Base-by-base conservation (phyloP, 37 sponge, comb jelly and placozoan genomes). In the Eunapius fragilis region DNA sequence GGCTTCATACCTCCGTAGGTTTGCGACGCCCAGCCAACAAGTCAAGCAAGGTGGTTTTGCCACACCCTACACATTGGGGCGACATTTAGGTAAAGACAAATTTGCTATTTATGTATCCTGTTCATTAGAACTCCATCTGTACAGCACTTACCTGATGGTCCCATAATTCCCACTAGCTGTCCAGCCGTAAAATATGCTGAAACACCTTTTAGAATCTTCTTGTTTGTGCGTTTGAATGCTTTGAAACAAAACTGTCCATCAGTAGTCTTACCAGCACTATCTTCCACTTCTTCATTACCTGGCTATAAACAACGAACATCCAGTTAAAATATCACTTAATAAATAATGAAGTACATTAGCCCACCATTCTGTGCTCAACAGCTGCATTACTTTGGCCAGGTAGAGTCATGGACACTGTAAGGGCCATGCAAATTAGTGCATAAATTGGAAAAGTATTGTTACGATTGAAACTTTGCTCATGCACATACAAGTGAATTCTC, bases 181-280 rank as follows among this genome's bases (percentile, higher is more conserved):
- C 96, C 92, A 27, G 96, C 94, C 75, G 93, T 96, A 84, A 96
- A 96, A 50, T 91, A 93, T 0, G 80, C 74, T 0, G 94, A 91
- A 22, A 96, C 82, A 22, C 87, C 92, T 73, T 83, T 86, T 70
- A 96, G 68, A 73, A 96, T 96, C 69, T 87, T 49, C 84, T 84
- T 87, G 22, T 12, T 58, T 4, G 58, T 58, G 27, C 23, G 31
- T 34, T 73, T 73, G 33, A 31, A 73, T 34, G 74, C 12, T 17
- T 73, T 73, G 33, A 9, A 73, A 14, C 31, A 34, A 73, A 73
- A 34, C 74, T 73, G 23, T 11, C 14, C 22, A 58, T 58, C 58
- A n/a, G n/a, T n/a, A n/a, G n/a, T n/a, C n/a, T n/a, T n/a, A n/a
- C n/a, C n/a, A 58, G 58, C 22, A 17, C 17, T 19, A 58, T 11